These are phyloP conservation scores for Thysanoteuthis rhombus DNA, from an alignment of 2,888 invertebrate species.

Conservation along the genomic window DNA sequence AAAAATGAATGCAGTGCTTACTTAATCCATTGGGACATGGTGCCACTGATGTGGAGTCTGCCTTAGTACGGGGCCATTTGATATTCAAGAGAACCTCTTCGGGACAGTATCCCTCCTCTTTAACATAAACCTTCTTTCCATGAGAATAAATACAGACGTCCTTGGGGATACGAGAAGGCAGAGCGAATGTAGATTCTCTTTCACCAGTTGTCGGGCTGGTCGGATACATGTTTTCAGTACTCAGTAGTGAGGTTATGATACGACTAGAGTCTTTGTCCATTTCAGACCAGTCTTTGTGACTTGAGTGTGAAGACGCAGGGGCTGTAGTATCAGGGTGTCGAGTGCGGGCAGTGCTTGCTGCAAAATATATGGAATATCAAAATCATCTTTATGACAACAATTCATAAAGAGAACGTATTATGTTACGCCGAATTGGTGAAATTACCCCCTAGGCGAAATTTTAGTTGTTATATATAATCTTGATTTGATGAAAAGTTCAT, in stretches of 20 bases:
- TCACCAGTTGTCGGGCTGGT: neutral
- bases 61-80: constrained; percentile 14
- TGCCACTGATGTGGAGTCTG: neutral
- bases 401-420: no score
- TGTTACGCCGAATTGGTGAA: no score
- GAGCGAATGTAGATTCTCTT: neutral
- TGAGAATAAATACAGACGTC: neutral
- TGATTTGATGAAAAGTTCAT: no score
- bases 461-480: no score
- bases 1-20: neutral
- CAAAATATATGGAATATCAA: neutral
- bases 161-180: neutral
- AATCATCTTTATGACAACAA: neutral
- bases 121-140: neutral
- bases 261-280: neutral
- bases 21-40: constrained; percentile 21
- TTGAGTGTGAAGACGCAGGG: neutral
- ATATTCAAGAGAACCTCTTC: neutral
- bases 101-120: neutral
- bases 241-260: neutral
- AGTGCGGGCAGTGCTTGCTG: neutral
- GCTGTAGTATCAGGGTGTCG: neutral
- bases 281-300: neutral
- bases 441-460: no score
- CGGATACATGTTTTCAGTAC: neutral